Evolutionary conservation across 2,113 vertebrate species (phyloP), one percentile per base, ranked within the genome.

Genomic region (Osmerus eperlanus): DNA sequence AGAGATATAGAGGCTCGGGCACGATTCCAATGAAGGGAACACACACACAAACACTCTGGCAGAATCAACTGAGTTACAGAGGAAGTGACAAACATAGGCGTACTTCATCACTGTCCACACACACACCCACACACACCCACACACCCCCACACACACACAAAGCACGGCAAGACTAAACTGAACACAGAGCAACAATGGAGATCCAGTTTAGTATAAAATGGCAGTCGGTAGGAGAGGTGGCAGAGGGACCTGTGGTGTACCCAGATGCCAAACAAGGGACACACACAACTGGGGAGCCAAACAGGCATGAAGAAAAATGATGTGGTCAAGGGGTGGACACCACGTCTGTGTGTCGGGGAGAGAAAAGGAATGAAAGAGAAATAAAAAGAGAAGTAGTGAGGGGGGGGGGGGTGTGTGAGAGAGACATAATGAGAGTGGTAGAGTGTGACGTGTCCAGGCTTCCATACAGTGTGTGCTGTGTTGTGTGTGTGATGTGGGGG

Each of bases 41-140:
- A 60, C 58, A 74, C 21, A 70, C 18, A 56, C 28, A 52, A 29
- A 54, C 2, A 21, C 23, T 3, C 32, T 47, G 12, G 21, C 21
- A 21, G 21, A 21, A 21, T 65, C n/a, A 58, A 51, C 56, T 21
- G 61, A 81, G 63, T 77, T 18, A 56, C 65, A 65, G 72, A 73
- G 71, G 71, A 75, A 56, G 73, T 82, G 66, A 68, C 74, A 53
- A 21, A 72, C 23, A 69, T 25, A 68, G 66, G 13, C 65, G 79
- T 47, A 76, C 29, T 5, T 32, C 5, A 5, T 83, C 28, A 70
- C 51, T 70, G 67, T 51, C 14, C 52, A 16, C 13, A 69, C 47
- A 18, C 15, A 70, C 29, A 21, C 28, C 54, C n/a, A 58, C 67
- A 64, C 47, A 71, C 7, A 19, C 59, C 9, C 15, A 63, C 47